Evolutionary conservation across 2,797 vertebrate species (phyloP).

Genomic region (Eutrigla gurnardus): DNA sequence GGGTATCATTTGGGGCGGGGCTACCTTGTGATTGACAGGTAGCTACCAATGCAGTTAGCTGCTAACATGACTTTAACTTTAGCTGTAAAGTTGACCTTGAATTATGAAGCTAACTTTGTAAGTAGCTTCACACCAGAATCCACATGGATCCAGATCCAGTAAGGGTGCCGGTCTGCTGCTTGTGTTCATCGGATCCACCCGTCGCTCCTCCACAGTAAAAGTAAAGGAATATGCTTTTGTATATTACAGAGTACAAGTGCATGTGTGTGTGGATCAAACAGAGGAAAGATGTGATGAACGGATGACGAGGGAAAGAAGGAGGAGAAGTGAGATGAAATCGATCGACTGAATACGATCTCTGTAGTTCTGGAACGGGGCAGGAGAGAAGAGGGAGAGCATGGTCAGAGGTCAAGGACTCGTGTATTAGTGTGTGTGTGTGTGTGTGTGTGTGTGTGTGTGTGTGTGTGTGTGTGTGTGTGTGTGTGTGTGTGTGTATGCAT

Average conservation of each 20-base stretch:
- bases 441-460: conserved; percentile 23
- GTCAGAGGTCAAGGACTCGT: conserved; percentile 34
- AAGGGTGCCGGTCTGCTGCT: too few species aligned
- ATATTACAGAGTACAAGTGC: not conserved
- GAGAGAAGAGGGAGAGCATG: conserved; percentile 13
- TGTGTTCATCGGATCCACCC: too few species aligned
- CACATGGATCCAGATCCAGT: too few species aligned
- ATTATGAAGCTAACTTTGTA: too few species aligned
- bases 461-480: not conserved
- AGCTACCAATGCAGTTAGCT: too few species aligned
- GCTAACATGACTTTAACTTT: too few species aligned
- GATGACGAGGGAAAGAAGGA: not conserved
- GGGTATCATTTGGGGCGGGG: too few species aligned
- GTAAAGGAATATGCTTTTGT: not conserved
- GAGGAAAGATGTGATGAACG: conserved; percentile 12
- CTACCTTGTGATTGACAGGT: too few species aligned
- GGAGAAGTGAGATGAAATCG: conserved; percentile 16
- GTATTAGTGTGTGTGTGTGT: conserved; percentile 11
- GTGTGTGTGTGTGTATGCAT: conserved; percentile 25
- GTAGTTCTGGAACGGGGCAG: conserved; percentile 16
- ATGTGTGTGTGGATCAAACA: not conserved
- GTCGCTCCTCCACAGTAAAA: not conserved
- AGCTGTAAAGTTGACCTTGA: too few species aligned
- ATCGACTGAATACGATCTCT: conserved; percentile 10
- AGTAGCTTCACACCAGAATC: too few species aligned